Evolutionary conservation across 2,797 vertebrate species (phyloP).

Genomic region (Heliangelus exortis): DNA sequence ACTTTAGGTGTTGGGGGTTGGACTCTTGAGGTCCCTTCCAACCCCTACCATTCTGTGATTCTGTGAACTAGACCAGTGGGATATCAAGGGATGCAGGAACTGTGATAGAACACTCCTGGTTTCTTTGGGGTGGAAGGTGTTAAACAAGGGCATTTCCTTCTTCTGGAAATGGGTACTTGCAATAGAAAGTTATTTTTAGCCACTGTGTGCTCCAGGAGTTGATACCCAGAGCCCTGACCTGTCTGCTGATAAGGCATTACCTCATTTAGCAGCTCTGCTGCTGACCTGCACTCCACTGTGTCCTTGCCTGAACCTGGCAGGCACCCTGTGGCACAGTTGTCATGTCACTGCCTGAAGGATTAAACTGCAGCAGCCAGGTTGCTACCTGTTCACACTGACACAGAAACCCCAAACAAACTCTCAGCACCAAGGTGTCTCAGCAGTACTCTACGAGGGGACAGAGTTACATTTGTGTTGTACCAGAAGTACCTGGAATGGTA

Average conservation of each 20-base stretch:
- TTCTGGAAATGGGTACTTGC: constrained; percentile 78
- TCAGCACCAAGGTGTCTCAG: neutral
- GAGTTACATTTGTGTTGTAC: neutral
- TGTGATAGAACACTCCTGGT: neutral
- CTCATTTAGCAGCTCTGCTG: constrained; percentile 70
- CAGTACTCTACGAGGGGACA: rapidly evolving
- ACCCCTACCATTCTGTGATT: no score
- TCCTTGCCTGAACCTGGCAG: constrained; percentile 78
- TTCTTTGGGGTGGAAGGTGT: constrained; percentile 38
- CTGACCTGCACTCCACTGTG: constrained; percentile 34
- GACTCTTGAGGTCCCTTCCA: no score
- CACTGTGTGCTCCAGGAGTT: constrained; percentile 49
- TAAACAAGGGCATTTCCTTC: constrained; percentile 43
- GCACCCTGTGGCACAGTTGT: neutral
- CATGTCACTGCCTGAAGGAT: constrained; percentile 31
- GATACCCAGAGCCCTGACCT: constrained; percentile 75
- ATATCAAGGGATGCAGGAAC: neutral
- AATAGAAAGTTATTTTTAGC: constrained; percentile 76
- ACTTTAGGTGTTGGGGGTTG: no score
- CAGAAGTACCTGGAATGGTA: neutral
- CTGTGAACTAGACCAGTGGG: neutral
- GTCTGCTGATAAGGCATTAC: constrained; percentile 79
- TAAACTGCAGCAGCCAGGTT: neutral
- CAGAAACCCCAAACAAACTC: constrained; percentile 10
- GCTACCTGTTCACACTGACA: neutral